Evolutionary conservation across 1,140 invertebrate genomes (phyloP), one percentile per base, ranked within the genome.

Genomic region (Drosophila takahashii): DNA sequence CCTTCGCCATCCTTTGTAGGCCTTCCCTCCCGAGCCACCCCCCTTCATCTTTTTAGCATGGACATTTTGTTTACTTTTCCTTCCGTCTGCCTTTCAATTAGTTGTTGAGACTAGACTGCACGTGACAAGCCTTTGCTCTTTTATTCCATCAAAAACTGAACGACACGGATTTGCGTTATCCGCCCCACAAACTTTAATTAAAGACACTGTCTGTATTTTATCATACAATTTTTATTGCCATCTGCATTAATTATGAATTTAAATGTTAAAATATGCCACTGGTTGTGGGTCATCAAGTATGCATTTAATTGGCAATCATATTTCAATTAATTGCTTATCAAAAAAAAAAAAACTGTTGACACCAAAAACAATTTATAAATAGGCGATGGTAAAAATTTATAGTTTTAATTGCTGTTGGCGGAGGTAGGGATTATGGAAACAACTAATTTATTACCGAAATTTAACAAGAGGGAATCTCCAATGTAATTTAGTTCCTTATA

Each of bases 261-360:
- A 72, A 81, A 71, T 67, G 64, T 56, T 62, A 50, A 50, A 81
- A 87, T 86, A 87, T 81, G 69, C 83, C 69, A 77, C 27, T 48
- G 75, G 36, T 65, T 44, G 18, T 34, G 9, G 34, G 29, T 61
- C 34, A 73, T 84, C 65, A 65, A 64, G 69, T 87, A 76, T 79
- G 79, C 66, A 58, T 79, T 87, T 87, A 86, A 86, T 86, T 87
- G 77, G 70, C 83, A 86, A 87, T 86, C 83, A 83, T 86, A 87
- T 83, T 86, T 86, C 79, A 86, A 87, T 86, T 83, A 86, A 86
- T 87, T 86, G 70, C 75, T 74, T 84, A 73, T 65, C 41, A 65
- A 16, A 44, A 65, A 65, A 62, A 64, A 15, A 39, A 39, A 39
- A n/a, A 41, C 15, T 22, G 26, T 69, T 36, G 42, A 84, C 65